Evolutionary conservation across 2,797 vertebrate genomes (phyloP).

Genomic region (Gadopsis bispinosus): DNA sequence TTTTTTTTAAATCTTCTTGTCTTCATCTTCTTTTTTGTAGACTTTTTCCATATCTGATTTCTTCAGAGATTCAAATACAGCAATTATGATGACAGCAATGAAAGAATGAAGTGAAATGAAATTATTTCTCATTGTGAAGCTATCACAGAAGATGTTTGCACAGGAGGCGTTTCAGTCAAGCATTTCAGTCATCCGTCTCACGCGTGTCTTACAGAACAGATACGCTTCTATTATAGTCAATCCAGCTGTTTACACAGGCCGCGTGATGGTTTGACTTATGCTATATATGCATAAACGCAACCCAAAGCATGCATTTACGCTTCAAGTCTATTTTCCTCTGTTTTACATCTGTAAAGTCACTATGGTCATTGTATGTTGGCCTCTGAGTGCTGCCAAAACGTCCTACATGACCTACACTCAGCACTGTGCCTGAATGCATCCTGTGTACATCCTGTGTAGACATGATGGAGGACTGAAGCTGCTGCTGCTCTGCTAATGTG

Average conservation of each 20-base stretch:
- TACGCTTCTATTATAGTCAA: neutral
- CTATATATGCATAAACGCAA: neutral
- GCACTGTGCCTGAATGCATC: neutral
- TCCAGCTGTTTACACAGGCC: neutral
- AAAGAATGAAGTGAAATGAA: neutral
- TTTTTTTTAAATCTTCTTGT: neutral
- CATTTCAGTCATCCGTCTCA: too few relatives aligned
- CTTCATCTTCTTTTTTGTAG: neutral
- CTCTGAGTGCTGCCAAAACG: neutral
- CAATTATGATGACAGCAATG: neutral
- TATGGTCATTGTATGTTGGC: neutral
- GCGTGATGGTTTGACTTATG: too few relatives aligned
- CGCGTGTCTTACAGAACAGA: too few relatives aligned
- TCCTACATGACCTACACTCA: neutral
- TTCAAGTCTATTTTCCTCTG: neutral
- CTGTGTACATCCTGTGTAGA: neutral
- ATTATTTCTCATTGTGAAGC: neutral
- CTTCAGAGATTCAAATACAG: neutral
- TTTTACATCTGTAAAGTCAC: too few relatives aligned
- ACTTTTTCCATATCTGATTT: neutral
- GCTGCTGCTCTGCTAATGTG: neutral
- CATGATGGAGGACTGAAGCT: neutral
- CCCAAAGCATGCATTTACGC: neutral
- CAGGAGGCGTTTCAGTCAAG: neutral
- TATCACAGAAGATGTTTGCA: neutral